Base-by-base conservation (phyloP, 2,113 vertebrate species). In the Hassar affinis region DNA sequence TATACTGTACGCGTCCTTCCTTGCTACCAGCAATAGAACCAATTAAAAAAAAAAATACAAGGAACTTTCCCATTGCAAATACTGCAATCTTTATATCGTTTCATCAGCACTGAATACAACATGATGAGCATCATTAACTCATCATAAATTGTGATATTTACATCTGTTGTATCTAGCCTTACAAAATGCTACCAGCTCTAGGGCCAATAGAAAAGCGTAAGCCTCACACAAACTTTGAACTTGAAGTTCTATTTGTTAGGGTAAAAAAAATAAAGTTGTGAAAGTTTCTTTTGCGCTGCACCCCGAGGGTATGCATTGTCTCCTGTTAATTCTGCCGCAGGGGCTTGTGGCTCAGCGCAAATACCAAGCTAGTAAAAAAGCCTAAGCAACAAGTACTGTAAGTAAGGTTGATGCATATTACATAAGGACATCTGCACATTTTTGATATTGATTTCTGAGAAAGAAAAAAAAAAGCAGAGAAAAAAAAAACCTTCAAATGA, bases 281-380 rank as follows among this genome's bases (percentile, higher is more conserved):
- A 68, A 33, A 64, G 30, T 14, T 64, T 30, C 59, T 62, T 66
- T 2, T 33, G 35, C 38, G 33, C 17, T 69, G 35, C 20, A 12
- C 3, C 74, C 51, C 17, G 47, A 17, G 49, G 69, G 25, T 71
- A 8, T 30, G 25, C 27, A 72, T 51, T 49, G 45, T 12, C 74
- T 22, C 30, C 9, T 56, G 54, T 76, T 35, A 49, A 76, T 76
- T 76, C 54, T 74, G 45, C 45, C 25, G 3, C n/a, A 74, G 45
- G 14, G n/a, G 14, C 69, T 74, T 74, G 35, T 54, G 12, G 27
- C 27, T 18, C 49, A 76, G 69, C 69, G 14, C 45, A 74, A 74
- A 74, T 30, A 27, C 49, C 69, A 74, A 51, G 49, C n/a, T 18
- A 74, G 42, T 27, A 74, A 74, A 74, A n/a, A 27, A 74, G 49